Conservation (phyloP, 1,140 invertebrate genomes). For the Chelonus insularis region DNA sequence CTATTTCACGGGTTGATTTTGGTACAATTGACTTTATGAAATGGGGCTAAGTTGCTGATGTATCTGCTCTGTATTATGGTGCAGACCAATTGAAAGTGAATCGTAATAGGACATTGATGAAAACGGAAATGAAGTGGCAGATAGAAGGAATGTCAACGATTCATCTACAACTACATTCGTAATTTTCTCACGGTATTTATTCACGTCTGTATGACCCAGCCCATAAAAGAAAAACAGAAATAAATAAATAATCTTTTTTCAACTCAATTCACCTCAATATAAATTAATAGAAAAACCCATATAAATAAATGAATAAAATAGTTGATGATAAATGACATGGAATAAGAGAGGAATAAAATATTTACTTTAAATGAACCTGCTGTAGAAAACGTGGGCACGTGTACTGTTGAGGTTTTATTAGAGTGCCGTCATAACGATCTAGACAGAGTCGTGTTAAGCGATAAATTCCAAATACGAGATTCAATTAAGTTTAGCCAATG, state of each 20-base stretch:
- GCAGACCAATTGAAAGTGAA: conserved; percentile 13
- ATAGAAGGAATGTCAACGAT: conserved; percentile 2
- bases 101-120: conserved; percentile 6
- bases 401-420: not conserved
- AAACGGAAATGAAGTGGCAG: conserved; percentile 6
- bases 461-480: conserved; percentile 24
- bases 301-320: not conserved
- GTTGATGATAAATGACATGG: not conserved
- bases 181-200: not conserved
- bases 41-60: not conserved
- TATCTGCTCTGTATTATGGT: not conserved
- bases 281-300: not conserved
- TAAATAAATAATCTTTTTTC: no score
- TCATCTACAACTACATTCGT: not conserved
- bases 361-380: not conserved
- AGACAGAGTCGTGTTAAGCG: not conserved
- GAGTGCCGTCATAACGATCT: conserved; percentile 3
- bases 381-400: not conserved
- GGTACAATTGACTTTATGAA: conserved; percentile 2
- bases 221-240: no score
- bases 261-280: not conserved
- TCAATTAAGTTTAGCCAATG: conserved; percentile 24
- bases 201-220: not conserved
- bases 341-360: no score
- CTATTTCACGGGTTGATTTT: not conserved